Evolutionary conservation across 2,888 invertebrate species (phyloP), one percentile per base, ranked within the genome.

Genomic region (Lasioglossum zephyrum): DNA sequence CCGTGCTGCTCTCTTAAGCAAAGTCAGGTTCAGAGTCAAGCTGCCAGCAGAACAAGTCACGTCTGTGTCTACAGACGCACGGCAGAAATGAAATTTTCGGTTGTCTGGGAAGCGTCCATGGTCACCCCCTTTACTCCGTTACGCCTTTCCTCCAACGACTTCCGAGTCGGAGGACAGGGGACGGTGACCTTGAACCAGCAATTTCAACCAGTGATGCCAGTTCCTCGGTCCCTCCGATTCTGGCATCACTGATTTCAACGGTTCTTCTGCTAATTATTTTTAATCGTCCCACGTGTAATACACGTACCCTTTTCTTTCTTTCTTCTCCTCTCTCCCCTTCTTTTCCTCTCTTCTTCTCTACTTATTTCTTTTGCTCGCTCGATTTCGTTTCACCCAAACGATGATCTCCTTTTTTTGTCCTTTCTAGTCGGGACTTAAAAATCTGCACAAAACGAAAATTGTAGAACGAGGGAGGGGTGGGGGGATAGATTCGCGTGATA

Each of bases 401-500:
- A 79, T 36, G 66, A 85, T 31, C 73, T 66, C 22, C 36, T 31
- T 31, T 31, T 31, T 77, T 53, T 31, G 57, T 74, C 74, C 73
- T 76, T 47, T 39, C 60, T 41, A 66, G 39, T 81, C 73, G 11
- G 57, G 73, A 72, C 73, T 81, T 77, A 79, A 49, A 75, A 66
- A 73, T 41, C 5, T 84, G 66, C 75, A 86, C 83, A 81, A 76
- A 63, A 79, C 16, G n/a, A 9, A 60, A 79, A 63, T 4, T 57
- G 11, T 57, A n/a, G 57, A 4, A n/a, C n/a, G 57, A 57, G 57
- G n/a, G 57, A 9, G 11, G 53, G 47, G 5, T 0, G 11, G 11
- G 1, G 16, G 16, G 0, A 31, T 16, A n/a, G 39, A 70, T 39
- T 22, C 66, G 66, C 39, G 66, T 22, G 39, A 31, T 31, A 77